A percentile compares a stretch with the other conserved stretches of the same genome.
Evolutionary conservation across 2,113 vertebrate species (phyloP).

Genomic region (Isichthys henryi): DNA sequence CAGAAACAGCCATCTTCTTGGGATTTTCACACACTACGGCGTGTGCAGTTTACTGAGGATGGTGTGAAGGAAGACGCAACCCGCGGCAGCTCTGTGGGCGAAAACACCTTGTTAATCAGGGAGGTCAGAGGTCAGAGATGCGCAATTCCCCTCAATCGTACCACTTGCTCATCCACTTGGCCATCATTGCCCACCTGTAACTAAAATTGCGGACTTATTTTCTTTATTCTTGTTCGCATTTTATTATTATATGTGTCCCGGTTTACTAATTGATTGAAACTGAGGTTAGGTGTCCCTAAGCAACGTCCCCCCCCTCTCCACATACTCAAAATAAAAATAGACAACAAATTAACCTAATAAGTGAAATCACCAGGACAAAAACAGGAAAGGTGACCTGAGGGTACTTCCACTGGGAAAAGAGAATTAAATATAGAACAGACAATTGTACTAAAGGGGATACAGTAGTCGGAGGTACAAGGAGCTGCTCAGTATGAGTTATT

Average conservation of each 20-base stretch:
- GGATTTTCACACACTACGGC: background rate
- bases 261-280: background rate
- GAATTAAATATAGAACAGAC: conserved; percentile 23
- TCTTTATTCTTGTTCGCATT: background rate
- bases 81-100: background rate
- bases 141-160: background rate
- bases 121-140: background rate
- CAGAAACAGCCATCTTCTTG: background rate
- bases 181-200: background rate
- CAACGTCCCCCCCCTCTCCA: background rate
- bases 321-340: background rate
- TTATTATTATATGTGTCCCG: background rate
- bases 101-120: background rate
- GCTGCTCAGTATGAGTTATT: conserved; percentile 21
- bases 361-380: background rate
- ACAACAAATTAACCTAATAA: background rate
- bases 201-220: background rate
- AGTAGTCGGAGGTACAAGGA: conserved; percentile 17
- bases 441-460: conserved; percentile 4
- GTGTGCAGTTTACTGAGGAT: background rate
- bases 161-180: background rate
- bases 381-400: background rate
- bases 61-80: background rate
- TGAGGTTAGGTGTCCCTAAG: background rate
- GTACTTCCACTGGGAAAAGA: background rate